These are phyloP conservation scores for Temnothorax curvispinosus DNA, from an alignment of 1,140 invertebrate genomes.

Conservation along the genomic window DNA sequence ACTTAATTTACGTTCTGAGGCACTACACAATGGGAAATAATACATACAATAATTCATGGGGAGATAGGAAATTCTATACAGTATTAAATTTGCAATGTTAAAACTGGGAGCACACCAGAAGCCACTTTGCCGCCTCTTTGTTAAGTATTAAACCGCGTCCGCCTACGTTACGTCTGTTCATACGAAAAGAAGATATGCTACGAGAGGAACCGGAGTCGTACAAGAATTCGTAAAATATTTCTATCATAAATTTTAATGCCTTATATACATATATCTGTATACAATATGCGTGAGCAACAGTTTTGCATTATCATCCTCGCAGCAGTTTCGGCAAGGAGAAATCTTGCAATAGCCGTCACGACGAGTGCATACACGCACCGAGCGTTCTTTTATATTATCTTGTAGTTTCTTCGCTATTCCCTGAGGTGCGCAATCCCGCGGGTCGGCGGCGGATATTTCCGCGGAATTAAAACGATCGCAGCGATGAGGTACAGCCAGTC, in stretches of 20 bases:
- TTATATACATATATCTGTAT: background rate
- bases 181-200: background rate
- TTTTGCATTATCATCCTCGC: constrained; percentile 1
- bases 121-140: background rate
- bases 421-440: constrained; percentile 8
- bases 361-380: background rate
- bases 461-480: constrained; percentile 51
- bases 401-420: background rate
- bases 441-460: constrained; percentile 14
- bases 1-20: constrained; percentile 52
- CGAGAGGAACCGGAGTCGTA: background rate
- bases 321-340: background rate
- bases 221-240: background rate
- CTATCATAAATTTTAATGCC: background rate
- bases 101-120: background rate
- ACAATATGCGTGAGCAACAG: background rate
- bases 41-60: constrained; percentile 9
- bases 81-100: constrained; percentile 29
- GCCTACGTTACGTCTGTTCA: background rate
- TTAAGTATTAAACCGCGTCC: constrained; percentile 3
- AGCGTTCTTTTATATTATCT: constrained; percentile 24
- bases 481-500: constrained; percentile 24
- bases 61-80: background rate
- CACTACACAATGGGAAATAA: constrained; percentile 36
- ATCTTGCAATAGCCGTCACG: background rate